A percentile compares a stretch with the other conserved stretches of the same genome.
Evolutionary conservation across 2,888 invertebrate species (phyloP).

Genomic region (Sphecodes monilicornis): DNA sequence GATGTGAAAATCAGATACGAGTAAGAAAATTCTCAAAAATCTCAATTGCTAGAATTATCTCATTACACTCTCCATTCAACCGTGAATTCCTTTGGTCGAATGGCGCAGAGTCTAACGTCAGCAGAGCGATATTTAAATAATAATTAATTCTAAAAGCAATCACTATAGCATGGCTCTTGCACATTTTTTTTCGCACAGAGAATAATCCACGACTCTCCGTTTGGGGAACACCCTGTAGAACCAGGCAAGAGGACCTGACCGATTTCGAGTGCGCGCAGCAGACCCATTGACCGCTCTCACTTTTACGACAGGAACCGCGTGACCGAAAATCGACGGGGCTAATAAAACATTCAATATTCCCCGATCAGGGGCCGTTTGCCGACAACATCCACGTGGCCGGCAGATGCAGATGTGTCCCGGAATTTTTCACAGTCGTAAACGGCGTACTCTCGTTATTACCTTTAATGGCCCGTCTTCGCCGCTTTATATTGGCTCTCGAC

Average conservation of each 20-base stretch:
- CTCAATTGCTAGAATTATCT: too few species aligned
- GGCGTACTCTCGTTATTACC: conserved; percentile 33
- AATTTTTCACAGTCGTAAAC: conserved; percentile 39
- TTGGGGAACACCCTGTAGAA: neutral
- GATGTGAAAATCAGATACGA: too few species aligned
- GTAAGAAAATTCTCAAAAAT: too few species aligned
- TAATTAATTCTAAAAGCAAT: too few species aligned
- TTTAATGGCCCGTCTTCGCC: conserved; percentile 7
- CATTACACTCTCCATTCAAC: too few species aligned
- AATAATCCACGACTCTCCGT: neutral
- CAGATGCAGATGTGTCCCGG: conserved; percentile 34
- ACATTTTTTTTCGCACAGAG: too few species aligned
- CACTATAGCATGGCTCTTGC: too few species aligned
- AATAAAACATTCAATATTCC: conserved; percentile 20
- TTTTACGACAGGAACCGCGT: conserved; percentile 62
- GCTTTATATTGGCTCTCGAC: neutral
- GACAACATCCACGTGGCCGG: conserved; percentile 39
- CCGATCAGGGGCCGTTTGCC: neutral
- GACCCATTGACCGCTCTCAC: conserved; percentile 58
- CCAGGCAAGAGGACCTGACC: neutral
- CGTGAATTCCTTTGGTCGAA: too few species aligned
- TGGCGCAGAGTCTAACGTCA: too few species aligned
- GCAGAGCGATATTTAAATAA: too few species aligned
- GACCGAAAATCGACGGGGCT: conserved; percentile 14
- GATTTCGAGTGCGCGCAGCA: conserved; percentile 28